Base-by-base conservation (phyloP, 53 echinoderm and acorn worm genomes). In the Glandiceps talaboti region DNA sequence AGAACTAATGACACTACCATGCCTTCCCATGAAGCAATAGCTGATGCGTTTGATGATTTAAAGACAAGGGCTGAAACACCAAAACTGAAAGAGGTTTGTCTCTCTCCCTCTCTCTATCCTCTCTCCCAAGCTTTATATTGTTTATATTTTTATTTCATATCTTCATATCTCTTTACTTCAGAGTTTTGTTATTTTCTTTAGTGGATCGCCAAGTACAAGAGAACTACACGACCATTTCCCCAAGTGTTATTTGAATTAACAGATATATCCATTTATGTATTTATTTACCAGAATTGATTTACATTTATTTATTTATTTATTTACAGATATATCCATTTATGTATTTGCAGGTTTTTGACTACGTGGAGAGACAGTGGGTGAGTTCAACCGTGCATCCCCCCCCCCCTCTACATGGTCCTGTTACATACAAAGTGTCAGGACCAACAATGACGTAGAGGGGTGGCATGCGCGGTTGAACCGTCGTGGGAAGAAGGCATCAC, bases 391-490 rank as follows among this genome's bases (percentile, higher is more conserved):
- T 85, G 64, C 79, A 82, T 85, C 30, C 82, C 14, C 85, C 82
- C 0, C 27, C 74, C 85, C 82, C 0, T 29, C 74, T 0, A 28
- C 82, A 32, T 88, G 85, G 85, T 79, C 81, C 1, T 29, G 73
- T 30, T 88, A 33, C 79, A 73, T 32, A 30, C 31, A 77, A 76
- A 31, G 45, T 29, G 75, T 88, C 30, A 14, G 88, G 31, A 82
- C 85, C 6, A 76, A 82, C 73, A 82, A 79, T 12, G 88, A 88
- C 30, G 75, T 77, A 31, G 82, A 88, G 28, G 85, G 85, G n/a
- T 74, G 14, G 64, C 64, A 45, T 45, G 6, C 64, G 20, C 64
- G 64, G 20, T 20, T 45, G 6, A 45, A 45, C 64, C 6, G 20
- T 12, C 64, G 64, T 45, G 64, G 64, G 6, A 45, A 20, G 20